Percentiles rank a stretch among this genome's conserved stretches.
Evolutionary conservation across 2,797 vertebrate genomes (phyloP).

Genomic region (Xiphorhynchus erythropygius): DNA sequence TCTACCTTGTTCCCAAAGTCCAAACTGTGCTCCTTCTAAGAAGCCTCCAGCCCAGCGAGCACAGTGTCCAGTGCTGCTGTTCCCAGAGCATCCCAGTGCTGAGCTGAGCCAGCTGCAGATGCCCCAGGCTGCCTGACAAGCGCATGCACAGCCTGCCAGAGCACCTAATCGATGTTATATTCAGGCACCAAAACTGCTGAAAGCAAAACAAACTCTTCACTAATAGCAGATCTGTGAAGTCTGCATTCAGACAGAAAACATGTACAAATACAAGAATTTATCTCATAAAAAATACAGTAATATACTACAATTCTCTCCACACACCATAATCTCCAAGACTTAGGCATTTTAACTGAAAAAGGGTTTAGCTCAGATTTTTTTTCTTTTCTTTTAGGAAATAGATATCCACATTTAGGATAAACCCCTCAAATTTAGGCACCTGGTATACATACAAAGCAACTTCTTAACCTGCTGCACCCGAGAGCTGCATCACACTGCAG

Average conservation of each 20-base stretch:
- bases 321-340: neutral
- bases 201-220: neutral
- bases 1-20: neutral
- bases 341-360: neutral
- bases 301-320: neutral
- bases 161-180: neutral
- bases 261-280: neutral
- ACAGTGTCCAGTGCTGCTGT: neutral
- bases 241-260: neutral
- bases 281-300: neutral
- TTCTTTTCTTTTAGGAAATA: neutral
- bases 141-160: neutral
- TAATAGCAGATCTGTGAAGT: neutral
- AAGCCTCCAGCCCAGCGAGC: neutral
- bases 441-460: neutral
- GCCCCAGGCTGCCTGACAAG: neutral
- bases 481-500: neutral
- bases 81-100: neutral
- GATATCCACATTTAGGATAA: neutral
- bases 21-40: neutral
- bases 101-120: neutral
- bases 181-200: neutral
- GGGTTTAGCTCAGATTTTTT: neutral
- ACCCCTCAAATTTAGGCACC: neutral
- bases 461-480: neutral